Conservation (phyloP, 2,113 vertebrate genomes). For the Eulemur macaco region DNA sequence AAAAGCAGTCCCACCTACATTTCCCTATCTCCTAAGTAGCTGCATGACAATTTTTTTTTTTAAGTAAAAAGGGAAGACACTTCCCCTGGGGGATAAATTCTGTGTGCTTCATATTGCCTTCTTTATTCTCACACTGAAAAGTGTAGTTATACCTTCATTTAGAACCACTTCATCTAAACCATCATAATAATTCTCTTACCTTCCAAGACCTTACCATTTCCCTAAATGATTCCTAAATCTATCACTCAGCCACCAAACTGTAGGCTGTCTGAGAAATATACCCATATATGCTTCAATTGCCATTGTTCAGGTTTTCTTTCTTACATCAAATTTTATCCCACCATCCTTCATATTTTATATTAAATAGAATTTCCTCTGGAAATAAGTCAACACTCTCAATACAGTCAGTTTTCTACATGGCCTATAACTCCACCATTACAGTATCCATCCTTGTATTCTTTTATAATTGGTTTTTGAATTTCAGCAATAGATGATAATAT, state of each 20-base stretch:
- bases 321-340: neutral
- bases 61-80: neutral
- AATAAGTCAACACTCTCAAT: neutral
- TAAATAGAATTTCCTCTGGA: neutral
- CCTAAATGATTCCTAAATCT: too few relatives aligned
- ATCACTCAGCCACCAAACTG: neutral
- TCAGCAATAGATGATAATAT: too few relatives aligned
- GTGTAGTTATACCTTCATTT: neutral
- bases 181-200: neutral
- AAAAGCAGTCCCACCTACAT: neutral
- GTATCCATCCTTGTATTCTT: too few relatives aligned
- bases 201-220: neutral
- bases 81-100: neutral
- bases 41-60: neutral
- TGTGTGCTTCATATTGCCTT: neutral
- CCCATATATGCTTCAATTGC: too few relatives aligned
- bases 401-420: neutral
- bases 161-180: neutral
- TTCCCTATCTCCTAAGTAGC: neutral
- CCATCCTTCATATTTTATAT: neutral
- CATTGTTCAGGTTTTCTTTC: neutral
- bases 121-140: neutral
- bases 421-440: neutral
- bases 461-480: too few relatives aligned
- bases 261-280: neutral